Conservation (phyloP, 2,797 vertebrate species). For the Anabacerthia variegaticeps region DNA sequence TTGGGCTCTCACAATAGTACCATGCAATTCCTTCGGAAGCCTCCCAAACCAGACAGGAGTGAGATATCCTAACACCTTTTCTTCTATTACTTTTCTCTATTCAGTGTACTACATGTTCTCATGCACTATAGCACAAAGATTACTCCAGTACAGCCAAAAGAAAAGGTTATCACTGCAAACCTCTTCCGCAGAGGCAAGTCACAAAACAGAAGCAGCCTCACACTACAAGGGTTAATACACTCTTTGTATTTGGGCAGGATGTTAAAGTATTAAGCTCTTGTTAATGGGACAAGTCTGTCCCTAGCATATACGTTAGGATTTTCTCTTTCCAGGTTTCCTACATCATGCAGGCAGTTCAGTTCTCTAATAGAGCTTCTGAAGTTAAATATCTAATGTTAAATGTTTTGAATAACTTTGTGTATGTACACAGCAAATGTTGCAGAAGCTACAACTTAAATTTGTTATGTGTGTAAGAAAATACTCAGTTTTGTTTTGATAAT, state of each 20-base stretch:
- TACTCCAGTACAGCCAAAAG: not conserved
- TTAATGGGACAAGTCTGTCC: not conserved
- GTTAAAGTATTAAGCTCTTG: not conserved
- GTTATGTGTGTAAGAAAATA: not conserved
- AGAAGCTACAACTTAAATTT: not conserved
- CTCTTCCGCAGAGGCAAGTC: not conserved
- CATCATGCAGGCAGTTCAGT: not conserved
- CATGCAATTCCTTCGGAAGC: not conserved
- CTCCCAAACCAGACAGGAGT: not conserved
- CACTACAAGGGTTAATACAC: not conserved
- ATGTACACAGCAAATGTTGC: not conserved
- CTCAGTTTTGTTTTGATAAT: not conserved
- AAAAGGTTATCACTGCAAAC: not conserved
- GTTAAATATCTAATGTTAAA: not conserved
- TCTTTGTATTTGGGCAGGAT: not conserved
- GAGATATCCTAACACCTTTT: not conserved
- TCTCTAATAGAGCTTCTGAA: not conserved
- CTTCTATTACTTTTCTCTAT: not conserved
- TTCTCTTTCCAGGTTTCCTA: not conserved
- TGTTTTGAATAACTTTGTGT: not conserved
- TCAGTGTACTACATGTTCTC: not conserved
- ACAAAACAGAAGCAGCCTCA: not conserved
- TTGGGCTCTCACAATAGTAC: not conserved
- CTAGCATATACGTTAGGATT: not conserved
- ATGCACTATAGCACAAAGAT: not conserved